phyloP scores from a whole-genome alignment of 2,113 vertebrate genomes.

The Oxyura jamaicensis region DNA sequence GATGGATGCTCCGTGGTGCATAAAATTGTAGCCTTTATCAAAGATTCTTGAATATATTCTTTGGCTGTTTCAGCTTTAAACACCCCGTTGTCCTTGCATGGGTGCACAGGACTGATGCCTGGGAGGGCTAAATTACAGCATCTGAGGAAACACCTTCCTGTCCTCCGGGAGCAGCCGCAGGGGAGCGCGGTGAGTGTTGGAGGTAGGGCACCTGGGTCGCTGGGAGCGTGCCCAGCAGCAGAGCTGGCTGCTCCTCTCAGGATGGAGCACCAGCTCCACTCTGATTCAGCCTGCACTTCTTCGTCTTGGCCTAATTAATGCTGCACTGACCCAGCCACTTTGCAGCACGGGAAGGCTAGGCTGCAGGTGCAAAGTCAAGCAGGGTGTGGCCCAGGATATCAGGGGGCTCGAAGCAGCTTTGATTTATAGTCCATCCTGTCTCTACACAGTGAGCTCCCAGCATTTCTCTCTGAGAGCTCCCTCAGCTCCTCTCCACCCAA shows the following conservation, averaged over 20 bases:
- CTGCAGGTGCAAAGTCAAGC: accelerated
- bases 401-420: not conserved
- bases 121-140: slow-evolving; percentile 30
- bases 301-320: not conserved
- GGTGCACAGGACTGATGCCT: slow-evolving; percentile 31
- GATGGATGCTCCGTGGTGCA: slow-evolving; percentile 61
- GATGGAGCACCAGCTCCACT: not conserved
- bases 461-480: not conserved
- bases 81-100: not conserved
- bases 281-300: not conserved
- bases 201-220: not conserved
- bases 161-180: not conserved
- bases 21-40: slow-evolving; percentile 67
- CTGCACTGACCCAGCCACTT: not conserved
- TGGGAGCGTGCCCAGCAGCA: not conserved
- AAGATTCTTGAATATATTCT: slow-evolving; percentile 58
- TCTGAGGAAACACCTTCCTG: slow-evolving; percentile 30
- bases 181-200: not conserved
- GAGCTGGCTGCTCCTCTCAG: not conserved
- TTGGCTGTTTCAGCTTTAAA: slow-evolving; percentile 51
- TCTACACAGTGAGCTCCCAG: not conserved
- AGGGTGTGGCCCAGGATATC: accelerated
- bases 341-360: not conserved
- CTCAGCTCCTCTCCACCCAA: not conserved
- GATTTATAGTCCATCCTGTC: not conserved